These are phyloP conservation scores for Contarinia nasturtii DNA, from an alignment of 1,140 invertebrate species.

Conservation along the genomic window DNA sequence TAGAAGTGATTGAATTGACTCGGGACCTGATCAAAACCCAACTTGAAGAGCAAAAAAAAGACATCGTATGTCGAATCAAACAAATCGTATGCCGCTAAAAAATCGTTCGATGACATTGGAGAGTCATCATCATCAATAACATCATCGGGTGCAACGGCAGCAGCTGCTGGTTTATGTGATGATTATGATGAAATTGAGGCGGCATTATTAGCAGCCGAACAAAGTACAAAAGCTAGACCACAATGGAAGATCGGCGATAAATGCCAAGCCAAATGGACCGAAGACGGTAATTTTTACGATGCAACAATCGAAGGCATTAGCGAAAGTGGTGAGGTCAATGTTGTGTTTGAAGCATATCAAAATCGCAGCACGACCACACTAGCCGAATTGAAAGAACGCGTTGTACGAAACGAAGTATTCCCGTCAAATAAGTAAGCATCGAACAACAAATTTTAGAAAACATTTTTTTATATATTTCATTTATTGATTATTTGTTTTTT, in stretches of 20 bases:
- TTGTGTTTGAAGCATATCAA: constrained; percentile 76
- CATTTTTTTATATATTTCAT: neutral
- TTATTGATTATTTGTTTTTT: constrained; percentile 1
- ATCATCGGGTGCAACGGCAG: constrained; percentile 9
- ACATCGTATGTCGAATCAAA: constrained; percentile 25
- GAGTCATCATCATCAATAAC: constrained; percentile 17
- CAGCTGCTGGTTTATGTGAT: constrained; percentile 1
- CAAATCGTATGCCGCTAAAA: no score
- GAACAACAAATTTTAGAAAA: neutral
- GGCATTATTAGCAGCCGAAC: constrained; percentile 35
- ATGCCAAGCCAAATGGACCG: constrained; percentile 68
- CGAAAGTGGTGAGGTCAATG: constrained; percentile 65
- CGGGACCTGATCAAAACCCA: constrained; percentile 73
- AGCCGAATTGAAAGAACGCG: constrained; percentile 45
- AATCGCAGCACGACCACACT: constrained; percentile 62
- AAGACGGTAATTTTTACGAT: constrained; percentile 80
- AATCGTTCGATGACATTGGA: no score
- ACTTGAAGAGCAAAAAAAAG: constrained; percentile 48
- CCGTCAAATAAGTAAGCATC: constrained; percentile 18
- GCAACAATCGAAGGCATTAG: constrained; percentile 74
- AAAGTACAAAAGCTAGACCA: constrained; percentile 25
- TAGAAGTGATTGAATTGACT: constrained; percentile 85
- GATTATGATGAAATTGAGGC: constrained; percentile 28
- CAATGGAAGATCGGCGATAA: constrained; percentile 68
- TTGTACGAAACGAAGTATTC: constrained; percentile 21